Evolutionary conservation across 2,797 vertebrate genomes (phyloP).

Genomic region (Lepilemur ruficaudatus): DNA sequence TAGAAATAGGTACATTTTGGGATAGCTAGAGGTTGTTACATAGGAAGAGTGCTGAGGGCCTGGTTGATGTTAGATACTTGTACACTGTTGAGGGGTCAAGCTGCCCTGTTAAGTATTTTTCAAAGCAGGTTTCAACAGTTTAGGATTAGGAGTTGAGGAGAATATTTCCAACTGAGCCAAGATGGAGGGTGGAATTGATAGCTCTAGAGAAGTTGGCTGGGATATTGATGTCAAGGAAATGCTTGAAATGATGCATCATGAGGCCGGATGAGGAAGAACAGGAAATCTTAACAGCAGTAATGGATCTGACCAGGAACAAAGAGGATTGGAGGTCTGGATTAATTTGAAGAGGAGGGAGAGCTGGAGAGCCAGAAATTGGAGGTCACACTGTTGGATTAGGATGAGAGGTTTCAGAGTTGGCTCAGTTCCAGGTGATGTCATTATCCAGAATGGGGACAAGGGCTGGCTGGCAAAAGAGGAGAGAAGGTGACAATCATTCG

Average conservation of each 20-base stretch:
- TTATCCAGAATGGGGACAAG: neutral
- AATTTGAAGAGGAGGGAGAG: neutral
- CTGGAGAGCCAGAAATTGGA: neutral
- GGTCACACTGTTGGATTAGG: neutral
- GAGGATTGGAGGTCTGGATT: neutral
- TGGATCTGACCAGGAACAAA: neutral
- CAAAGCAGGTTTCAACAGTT: neutral
- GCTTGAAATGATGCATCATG: neutral
- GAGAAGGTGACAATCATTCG: neutral
- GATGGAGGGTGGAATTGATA: neutral
- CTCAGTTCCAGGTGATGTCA: neutral
- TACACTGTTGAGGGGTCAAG: neutral
- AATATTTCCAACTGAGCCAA: neutral
- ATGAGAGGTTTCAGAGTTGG: neutral
- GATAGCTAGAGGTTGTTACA: neutral
- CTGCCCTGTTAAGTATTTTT: neutral
- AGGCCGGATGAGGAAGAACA: neutral
- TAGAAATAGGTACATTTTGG: neutral
- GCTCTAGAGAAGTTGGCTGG: neutral
- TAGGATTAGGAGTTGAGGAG: neutral
- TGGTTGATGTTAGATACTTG: neutral
- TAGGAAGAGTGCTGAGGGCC: neutral
- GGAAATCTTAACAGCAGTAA: neutral
- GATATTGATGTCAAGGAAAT: neutral
- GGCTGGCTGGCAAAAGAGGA: neutral